phyloP scores from a whole-genome alignment of 2,888 invertebrate species.

The Parnassius orleans region DNA sequence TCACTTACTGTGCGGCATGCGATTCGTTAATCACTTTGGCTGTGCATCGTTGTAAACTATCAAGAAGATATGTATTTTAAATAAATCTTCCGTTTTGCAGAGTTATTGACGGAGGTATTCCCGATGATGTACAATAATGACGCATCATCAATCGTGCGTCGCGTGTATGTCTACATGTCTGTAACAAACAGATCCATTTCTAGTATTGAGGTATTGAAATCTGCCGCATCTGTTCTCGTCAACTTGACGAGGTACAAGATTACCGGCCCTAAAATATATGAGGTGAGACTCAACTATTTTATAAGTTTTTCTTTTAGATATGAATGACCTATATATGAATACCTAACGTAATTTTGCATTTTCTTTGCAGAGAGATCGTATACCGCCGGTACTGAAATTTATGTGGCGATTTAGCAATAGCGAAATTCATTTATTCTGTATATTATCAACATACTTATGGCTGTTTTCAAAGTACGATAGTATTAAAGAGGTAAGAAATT shows the following conservation, averaged over 20 bases:
- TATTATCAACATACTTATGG: constrained; percentile 85
- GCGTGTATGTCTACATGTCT: constrained; percentile 66
- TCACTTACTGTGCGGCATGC: no score
- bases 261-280: constrained; percentile 82
- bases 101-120: constrained; percentile 66
- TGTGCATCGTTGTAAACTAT: no score
- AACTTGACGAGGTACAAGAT: constrained; percentile 83
- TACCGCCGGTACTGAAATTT: constrained; percentile 82
- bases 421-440: constrained; percentile 83
- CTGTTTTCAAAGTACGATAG: constrained; percentile 80
- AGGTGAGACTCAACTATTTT: constrained; percentile 51
- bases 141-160: constrained; percentile 53
- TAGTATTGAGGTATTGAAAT: constrained; percentile 79
- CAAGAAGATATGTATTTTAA: no score
- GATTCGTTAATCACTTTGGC: no score
- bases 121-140: constrained; percentile 67
- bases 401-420: constrained; percentile 85
- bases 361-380: constrained; percentile 73
- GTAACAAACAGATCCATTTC: constrained; percentile 81
- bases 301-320: not conserved
- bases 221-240: constrained; percentile 81
- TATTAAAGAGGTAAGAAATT: constrained; percentile 54
- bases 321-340: not conserved
- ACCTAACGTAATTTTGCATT: constrained; percentile 23
- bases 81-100: constrained; percentile 43